Conservation (phyloP, 2,888 invertebrate genomes). For the Pogonocherus hispidulus region DNA sequence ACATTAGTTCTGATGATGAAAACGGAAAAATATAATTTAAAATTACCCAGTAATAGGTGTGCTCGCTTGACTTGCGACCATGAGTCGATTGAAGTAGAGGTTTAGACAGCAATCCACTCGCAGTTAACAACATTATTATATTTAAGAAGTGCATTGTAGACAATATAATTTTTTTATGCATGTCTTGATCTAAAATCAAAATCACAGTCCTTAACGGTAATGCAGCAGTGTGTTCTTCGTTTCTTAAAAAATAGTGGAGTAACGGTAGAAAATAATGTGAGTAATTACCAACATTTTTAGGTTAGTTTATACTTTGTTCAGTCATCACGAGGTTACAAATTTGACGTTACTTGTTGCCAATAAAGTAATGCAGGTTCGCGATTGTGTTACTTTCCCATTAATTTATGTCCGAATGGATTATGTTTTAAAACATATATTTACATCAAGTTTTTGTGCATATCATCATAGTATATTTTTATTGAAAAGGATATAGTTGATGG, state of each 20-base stretch:
- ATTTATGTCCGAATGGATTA: too few relatives aligned
- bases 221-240: constrained; percentile 17
- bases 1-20: constrained; percentile 4
- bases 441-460: too few relatives aligned
- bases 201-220: not conserved
- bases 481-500: too few relatives aligned
- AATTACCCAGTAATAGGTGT: constrained; percentile 9
- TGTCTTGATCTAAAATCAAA: too few relatives aligned
- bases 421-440: too few relatives aligned
- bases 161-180: not conserved
- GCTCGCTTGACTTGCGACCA: constrained; percentile 32
- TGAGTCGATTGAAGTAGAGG: constrained; percentile 26
- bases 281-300: not conserved
- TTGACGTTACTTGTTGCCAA: too few relatives aligned
- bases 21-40: constrained; percentile 30
- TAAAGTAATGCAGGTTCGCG: too few relatives aligned
- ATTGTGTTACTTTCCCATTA: too few relatives aligned
- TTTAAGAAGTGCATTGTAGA: constrained; percentile 8
- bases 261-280: not conserved
- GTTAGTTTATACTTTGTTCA: not conserved
- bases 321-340: not conserved
- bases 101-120: constrained; percentile 17
- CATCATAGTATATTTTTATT: too few relatives aligned
- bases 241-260: constrained; percentile 1
- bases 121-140: constrained; percentile 5